Conservation (phyloP, 2,888 invertebrate genomes). For the Argyresthia albistria region DNA sequence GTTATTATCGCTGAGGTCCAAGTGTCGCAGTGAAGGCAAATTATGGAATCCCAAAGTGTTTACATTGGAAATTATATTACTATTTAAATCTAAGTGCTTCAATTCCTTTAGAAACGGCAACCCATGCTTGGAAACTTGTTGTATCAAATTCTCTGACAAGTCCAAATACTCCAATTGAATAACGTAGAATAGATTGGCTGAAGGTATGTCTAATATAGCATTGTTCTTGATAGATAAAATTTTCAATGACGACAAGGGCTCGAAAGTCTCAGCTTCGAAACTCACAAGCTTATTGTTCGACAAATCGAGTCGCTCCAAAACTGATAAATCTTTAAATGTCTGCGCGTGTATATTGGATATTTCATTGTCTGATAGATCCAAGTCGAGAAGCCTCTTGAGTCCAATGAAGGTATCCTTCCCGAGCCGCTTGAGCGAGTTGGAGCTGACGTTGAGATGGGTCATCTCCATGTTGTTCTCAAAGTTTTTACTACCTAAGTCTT, state of each 20-base stretch:
- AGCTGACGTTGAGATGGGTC: slow-evolving; percentile 82
- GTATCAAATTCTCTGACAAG: slow-evolving; percentile 84
- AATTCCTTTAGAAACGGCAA: slow-evolving; percentile 81
- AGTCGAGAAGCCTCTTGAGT: slow-evolving; percentile 74
- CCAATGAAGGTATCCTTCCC: slow-evolving; percentile 85
- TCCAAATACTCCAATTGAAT: slow-evolving; percentile 80
- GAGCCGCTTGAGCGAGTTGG: slow-evolving; percentile 80
- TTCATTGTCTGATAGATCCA: slow-evolving; percentile 85
- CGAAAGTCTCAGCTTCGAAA: slow-evolving; percentile 80
- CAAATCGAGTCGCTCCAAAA: slow-evolving; percentile 81
- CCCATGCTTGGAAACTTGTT: slow-evolving; percentile 79
- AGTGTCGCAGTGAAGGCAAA: slow-evolving; percentile 78
- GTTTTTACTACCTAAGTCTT: slow-evolving; percentile 84
- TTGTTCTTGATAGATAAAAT: slow-evolving; percentile 84
- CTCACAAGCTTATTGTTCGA: slow-evolving; percentile 83
- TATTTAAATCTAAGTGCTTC: slow-evolving; percentile 78
- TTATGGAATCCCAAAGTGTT: slow-evolving; percentile 83
- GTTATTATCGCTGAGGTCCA: slow-evolving; percentile 88
- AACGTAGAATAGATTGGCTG: slow-evolving; percentile 76
- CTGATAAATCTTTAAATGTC: slow-evolving; percentile 84
- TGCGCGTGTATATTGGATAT: slow-evolving; percentile 80
- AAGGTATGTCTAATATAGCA: slow-evolving; percentile 83
- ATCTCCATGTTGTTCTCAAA: slow-evolving; percentile 85
- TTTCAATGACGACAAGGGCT: slow-evolving; percentile 78
- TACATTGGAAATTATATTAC: slow-evolving; percentile 82